phyloP scores from a whole-genome alignment of 2,797 vertebrate species.

The Sebastes umbrosus region DNA sequence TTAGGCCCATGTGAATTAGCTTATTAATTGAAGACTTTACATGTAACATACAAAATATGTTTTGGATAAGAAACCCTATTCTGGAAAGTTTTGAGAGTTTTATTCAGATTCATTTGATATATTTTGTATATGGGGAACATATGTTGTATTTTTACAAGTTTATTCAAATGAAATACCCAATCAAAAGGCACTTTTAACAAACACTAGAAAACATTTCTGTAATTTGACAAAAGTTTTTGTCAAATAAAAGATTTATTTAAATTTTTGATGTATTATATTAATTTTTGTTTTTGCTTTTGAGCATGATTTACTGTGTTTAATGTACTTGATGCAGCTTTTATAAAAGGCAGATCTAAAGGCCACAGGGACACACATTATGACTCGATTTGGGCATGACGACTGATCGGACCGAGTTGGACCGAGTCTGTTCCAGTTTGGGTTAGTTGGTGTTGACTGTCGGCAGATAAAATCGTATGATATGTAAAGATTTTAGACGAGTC shows the following conservation, averaged over 20 bases:
- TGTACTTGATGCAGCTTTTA: neutral
- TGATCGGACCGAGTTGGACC: neutral
- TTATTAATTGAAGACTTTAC: neutral
- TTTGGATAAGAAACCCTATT: neutral
- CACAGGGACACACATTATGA: too few relatives aligned
- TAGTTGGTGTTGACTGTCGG: neutral
- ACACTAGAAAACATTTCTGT: neutral
- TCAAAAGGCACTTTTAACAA: neutral
- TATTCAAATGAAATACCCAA: neutral
- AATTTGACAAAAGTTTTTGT: neutral
- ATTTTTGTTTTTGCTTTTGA: neutral
- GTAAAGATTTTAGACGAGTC: neutral
- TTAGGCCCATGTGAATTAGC: neutral
- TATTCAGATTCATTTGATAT: neutral
- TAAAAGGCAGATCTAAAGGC: neutral
- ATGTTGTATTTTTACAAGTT: neutral
- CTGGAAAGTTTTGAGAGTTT: neutral
- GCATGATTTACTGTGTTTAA: neutral
- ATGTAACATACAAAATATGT: neutral
- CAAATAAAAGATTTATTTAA: neutral
- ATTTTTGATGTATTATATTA: neutral
- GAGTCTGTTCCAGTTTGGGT: neutral
- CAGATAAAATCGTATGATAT: neutral
- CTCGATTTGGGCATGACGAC: neutral
- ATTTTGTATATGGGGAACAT: neutral